Conservation (phyloP, 2,888 invertebrate genomes). For the Stratiomys singularior region DNA sequence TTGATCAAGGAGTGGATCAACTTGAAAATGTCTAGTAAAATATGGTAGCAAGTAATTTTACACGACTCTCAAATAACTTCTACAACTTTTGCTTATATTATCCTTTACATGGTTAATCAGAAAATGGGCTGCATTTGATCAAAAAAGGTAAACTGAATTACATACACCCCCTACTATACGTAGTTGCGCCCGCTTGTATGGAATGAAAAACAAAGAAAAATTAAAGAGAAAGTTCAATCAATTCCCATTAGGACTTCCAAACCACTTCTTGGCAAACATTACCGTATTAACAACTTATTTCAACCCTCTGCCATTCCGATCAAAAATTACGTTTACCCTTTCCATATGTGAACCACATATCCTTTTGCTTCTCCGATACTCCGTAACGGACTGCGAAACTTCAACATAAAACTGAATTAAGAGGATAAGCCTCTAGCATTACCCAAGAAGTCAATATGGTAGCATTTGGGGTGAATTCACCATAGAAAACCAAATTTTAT, state of each 20-base stretch:
- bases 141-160: too few relatives aligned
- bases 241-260: background rate
- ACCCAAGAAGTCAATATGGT: conserved; percentile 33
- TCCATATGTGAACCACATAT: background rate
- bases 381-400: conserved; percentile 10
- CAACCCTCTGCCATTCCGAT: conserved; percentile 1
- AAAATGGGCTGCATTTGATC: too few relatives aligned
- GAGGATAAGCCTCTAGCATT: conserved; percentile 43
- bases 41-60: too few relatives aligned
- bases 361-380: background rate
- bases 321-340: conserved; percentile 9
- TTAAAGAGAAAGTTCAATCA: background rate
- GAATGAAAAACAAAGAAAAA: conserved; percentile 9
- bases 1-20: too few relatives aligned
- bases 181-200: too few relatives aligned
- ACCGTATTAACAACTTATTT: conserved; percentile 40
- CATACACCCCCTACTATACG: too few relatives aligned
- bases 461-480: conserved; percentile 6
- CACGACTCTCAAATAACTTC: too few relatives aligned
- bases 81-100: too few relatives aligned
- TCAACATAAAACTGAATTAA: conserved; percentile 37
- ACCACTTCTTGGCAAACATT: conserved; percentile 31
- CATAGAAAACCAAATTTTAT: conserved; percentile 29
- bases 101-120: too few relatives aligned
- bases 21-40: too few relatives aligned